Evolutionary conservation across 2,113 vertebrate genomes (phyloP).

Genomic region (Oryzias javanicus): DNA sequence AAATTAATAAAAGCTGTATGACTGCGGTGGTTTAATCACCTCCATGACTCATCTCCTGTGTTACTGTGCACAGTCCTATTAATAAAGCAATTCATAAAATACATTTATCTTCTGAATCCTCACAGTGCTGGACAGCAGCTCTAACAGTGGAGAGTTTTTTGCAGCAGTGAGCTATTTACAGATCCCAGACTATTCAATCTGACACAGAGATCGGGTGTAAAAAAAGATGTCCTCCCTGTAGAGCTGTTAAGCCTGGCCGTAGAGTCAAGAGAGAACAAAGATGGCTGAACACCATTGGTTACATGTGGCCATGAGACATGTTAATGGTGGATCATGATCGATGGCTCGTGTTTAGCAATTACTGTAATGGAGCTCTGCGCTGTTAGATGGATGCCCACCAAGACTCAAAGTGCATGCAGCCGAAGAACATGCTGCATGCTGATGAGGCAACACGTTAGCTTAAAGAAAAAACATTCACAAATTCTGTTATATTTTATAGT

Average conservation of each 20-base stretch:
- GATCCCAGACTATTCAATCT: conserved; percentile 12
- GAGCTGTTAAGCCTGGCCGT: conserved; percentile 4
- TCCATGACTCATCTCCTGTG: conserved; percentile 13
- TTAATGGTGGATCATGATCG: conserved; percentile 34
- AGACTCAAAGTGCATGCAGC: conserved; percentile 5
- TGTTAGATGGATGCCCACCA: conserved; percentile 20
- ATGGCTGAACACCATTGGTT: conserved; percentile 17
- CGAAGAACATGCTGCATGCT: not conserved
- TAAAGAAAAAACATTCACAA: no score
- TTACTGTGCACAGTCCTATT: not conserved
- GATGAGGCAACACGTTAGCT: no score
- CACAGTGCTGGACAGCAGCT: not conserved
- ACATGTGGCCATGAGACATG: conserved; percentile 33
- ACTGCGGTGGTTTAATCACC: conserved; percentile 16
- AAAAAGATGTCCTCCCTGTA: conserved; percentile 24
- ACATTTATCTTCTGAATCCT: not conserved
- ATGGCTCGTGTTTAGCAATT: conserved; percentile 36
- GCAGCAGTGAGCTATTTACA: conserved; percentile 12
- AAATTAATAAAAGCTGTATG: conserved; percentile 27
- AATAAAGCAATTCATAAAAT: not conserved
- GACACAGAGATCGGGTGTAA: conserved; percentile 30
- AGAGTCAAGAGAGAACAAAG: conserved; percentile 9
- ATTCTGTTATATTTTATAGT: no score
- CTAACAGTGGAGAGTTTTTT: not conserved
- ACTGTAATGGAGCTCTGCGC: conserved; percentile 43